Percentiles rank a stretch among this genome's conserved stretches.
These are phyloP conservation scores for Lithophane semibrunnea DNA, from an alignment of 2,888 invertebrate species.

Conservation along the genomic window DNA sequence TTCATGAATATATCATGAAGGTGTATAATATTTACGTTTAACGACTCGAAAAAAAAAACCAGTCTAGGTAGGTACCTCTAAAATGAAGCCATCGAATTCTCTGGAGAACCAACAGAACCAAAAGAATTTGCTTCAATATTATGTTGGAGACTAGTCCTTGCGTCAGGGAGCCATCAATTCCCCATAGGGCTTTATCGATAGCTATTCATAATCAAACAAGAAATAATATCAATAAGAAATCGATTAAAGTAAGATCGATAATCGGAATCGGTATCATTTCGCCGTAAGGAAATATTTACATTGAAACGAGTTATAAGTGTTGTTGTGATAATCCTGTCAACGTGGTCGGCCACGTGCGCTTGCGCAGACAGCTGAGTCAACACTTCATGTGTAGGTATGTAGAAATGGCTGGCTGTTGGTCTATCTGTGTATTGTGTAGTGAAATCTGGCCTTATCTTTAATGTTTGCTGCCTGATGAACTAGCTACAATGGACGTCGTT, in stretches of 20 bases:
- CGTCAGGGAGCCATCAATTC: background rate
- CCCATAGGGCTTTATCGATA: constrained; percentile 1
- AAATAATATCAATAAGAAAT: constrained; percentile 27
- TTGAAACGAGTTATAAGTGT: constrained; percentile 57
- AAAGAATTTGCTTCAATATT: constrained; percentile 16
- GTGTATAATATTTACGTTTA: constrained; percentile 37
- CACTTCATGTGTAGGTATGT: constrained; percentile 55
- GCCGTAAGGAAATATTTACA: constrained; percentile 68
- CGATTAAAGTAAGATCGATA: constrained; percentile 47
- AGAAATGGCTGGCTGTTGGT: constrained; percentile 52
- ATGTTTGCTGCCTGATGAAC: constrained; percentile 16
- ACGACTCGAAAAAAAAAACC: constrained; percentile 13
- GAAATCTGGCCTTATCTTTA: constrained; percentile 36
- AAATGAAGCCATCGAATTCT: constrained; percentile 34
- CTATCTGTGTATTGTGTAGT: constrained; percentile 19
- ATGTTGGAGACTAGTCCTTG: constrained; percentile 1
- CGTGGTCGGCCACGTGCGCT: constrained; percentile 75
- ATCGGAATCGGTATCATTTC: constrained; percentile 46
- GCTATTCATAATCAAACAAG: background rate
- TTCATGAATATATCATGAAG: constrained; percentile 52
- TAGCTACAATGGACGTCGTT: constrained; percentile 17
- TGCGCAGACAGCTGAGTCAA: constrained; percentile 73
- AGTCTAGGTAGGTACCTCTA: constrained; percentile 20
- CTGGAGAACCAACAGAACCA: constrained; percentile 5
- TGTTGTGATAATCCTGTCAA: constrained; percentile 64